Evolutionary conservation across 2,888 invertebrate species (phyloP).

Genomic region (Drosophila nr. perissopoda): DNA sequence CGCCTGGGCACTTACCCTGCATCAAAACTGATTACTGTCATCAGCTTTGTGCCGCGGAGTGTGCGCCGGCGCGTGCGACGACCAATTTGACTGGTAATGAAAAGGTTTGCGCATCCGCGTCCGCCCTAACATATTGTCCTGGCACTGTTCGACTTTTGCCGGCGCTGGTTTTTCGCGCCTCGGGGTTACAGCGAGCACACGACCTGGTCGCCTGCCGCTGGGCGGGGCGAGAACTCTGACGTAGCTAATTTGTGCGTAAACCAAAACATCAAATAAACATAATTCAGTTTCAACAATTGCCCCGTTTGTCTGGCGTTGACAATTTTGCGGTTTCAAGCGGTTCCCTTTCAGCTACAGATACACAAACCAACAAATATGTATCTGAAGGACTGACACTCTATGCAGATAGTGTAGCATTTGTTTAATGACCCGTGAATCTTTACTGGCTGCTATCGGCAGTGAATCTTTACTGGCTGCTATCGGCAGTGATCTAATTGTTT

Average conservation of each 20-base stretch:
- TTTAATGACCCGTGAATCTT: slow-evolving; percentile 68
- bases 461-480: slow-evolving; percentile 45
- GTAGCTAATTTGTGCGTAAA: slow-evolving; percentile 83
- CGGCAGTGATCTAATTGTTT: slow-evolving; percentile 49
- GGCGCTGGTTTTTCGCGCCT: slow-evolving; percentile 84
- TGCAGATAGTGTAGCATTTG: slow-evolving; percentile 41
- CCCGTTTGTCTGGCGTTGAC: slow-evolving; percentile 59
- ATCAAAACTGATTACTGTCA: slow-evolving; percentile 84
- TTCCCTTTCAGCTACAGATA: slow-evolving; percentile 28
- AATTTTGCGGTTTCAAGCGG: slow-evolving; percentile 64
- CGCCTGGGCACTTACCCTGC: slow-evolving; percentile 61
- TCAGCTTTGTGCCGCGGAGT: slow-evolving; percentile 65
- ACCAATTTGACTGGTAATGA: slow-evolving; percentile 79
- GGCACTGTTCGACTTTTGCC: slow-evolving; percentile 67
- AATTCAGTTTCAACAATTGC: slow-evolving; percentile 84
- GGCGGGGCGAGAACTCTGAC: slow-evolving; percentile 72
- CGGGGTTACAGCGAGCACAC: slow-evolving; percentile 77
- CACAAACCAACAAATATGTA: slow-evolving; percentile 1
- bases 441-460: slow-evolving; percentile 33
- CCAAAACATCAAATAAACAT: slow-evolving; percentile 83
- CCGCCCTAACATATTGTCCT: slow-evolving; percentile 73
- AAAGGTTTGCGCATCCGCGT: slow-evolving; percentile 82
- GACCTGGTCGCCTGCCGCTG: slow-evolving; percentile 61
- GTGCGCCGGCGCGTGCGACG: slow-evolving; percentile 67
- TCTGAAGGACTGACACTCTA: slow-evolving; percentile 1